Evolutionary conservation across 2,113 vertebrate species (phyloP).

Genomic region (Carassius gibelio): DNA sequence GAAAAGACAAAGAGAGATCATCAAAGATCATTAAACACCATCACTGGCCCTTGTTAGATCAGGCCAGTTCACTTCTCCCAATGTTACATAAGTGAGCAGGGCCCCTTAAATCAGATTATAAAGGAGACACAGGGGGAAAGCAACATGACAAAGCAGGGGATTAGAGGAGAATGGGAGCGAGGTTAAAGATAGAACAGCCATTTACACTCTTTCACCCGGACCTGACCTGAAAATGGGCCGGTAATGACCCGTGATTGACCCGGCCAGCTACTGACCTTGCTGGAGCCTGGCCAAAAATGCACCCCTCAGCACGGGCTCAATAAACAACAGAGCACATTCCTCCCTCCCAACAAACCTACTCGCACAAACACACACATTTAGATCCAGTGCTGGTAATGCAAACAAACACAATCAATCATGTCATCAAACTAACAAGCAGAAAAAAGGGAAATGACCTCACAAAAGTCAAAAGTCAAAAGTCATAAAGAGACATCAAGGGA

Average conservation of each 20-base stretch:
- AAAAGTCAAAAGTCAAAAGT: neutral
- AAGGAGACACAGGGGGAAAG: constrained; percentile 46
- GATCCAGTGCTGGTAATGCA: neutral
- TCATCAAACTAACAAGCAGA: neutral
- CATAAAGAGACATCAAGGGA: neutral
- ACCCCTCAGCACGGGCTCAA: constrained; percentile 20
- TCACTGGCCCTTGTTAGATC: constrained; percentile 32
- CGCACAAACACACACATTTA: constrained; percentile 5
- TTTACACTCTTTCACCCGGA: constrained; percentile 54
- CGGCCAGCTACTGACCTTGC: constrained; percentile 35
- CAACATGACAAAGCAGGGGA: constrained; percentile 56
- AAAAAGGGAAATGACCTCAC: neutral
- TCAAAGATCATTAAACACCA: constrained; percentile 48
- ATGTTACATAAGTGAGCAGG: constrained; percentile 57
- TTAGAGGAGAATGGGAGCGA: constrained; percentile 54
- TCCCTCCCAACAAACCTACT: constrained; percentile 14
- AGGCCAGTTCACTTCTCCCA: constrained; percentile 43
- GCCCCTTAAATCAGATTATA: constrained; percentile 60
- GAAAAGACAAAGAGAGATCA: neutral
- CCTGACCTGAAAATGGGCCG: constrained; percentile 39
- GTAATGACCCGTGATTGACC: constrained; percentile 50
- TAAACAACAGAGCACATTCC: constrained; percentile 37
- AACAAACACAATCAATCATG: constrained; percentile 15
- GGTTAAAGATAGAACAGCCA: constrained; percentile 50
- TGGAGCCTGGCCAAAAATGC: constrained; percentile 32